Conservation (phyloP, 1,140 invertebrate genomes). For the Belonocnema kinseyi region DNA sequence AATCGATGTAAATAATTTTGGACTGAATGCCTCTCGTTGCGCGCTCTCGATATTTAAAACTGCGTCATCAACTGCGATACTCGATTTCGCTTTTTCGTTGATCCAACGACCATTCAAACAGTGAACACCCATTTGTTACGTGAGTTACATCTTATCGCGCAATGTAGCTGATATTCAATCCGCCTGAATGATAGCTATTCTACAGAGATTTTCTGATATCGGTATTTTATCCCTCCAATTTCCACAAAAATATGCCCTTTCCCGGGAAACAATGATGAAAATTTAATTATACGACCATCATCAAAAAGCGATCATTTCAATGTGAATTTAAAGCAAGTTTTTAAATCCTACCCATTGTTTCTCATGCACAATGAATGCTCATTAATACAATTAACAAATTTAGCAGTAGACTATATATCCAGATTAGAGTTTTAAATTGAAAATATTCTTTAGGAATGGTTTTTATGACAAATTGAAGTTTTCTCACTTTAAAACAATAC, state of each 20-base stretch:
- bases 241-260: not conserved
- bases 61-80: conserved; percentile 29
- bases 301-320: not conserved
- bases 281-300: not conserved
- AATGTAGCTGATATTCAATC: conserved; percentile 28
- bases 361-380: conserved; percentile 17
- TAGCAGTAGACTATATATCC: too few species aligned
- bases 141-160: conserved; percentile 24
- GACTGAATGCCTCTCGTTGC: not conserved
- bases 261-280: conserved; percentile 1
- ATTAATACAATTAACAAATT: conserved; percentile 6
- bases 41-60: conserved; percentile 17
- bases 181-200: conserved; percentile 14
- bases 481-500: not conserved
- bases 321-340: not conserved
- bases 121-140: conserved; percentile 23
- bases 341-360: not conserved
- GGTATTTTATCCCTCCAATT: not conserved
- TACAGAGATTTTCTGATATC: conserved; percentile 18
- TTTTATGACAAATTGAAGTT: not conserved
- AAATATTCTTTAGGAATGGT: not conserved
- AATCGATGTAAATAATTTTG: conserved; percentile 18
- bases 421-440: too few species aligned
- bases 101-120: conserved; percentile 26
- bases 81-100: conserved; percentile 28